phyloP scores from a whole-genome alignment of 2,888 invertebrate genomes.

The Ecdyonurus torrentis region DNA sequence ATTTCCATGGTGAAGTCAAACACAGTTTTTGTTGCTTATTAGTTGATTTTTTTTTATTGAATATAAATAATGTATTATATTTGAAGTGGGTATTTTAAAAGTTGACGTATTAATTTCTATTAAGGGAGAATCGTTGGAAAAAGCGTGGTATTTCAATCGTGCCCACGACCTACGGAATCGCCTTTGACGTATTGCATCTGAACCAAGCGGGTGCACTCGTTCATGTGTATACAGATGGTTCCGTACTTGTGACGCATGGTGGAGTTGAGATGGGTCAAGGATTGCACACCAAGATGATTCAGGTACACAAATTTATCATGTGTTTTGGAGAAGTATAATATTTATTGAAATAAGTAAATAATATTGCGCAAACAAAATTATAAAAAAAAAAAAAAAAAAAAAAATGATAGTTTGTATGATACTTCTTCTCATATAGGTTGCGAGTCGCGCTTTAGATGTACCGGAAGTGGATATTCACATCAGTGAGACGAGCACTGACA shows the following conservation, averaged over 20 bases:
- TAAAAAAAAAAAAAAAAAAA: too few species aligned
- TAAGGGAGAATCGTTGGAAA: constrained; percentile 58
- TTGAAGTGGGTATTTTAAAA: not conserved
- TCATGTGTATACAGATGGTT: constrained; percentile 74
- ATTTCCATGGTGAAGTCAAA: not conserved
- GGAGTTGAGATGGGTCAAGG: constrained; percentile 99
- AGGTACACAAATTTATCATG: too few species aligned
- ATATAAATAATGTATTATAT: not conserved
- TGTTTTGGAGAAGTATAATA: too few species aligned
- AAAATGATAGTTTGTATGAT: too few species aligned
- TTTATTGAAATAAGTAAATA: too few species aligned
- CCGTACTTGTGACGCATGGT: constrained; percentile 74
- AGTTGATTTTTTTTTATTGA: constrained; percentile 6
- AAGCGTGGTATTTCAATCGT: constrained; percentile 71
- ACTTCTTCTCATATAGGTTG: constrained; percentile 32
- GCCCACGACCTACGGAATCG: constrained; percentile 73
- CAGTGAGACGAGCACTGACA: constrained; percentile 71
- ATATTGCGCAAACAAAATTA: too few species aligned
- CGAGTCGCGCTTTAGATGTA: constrained; percentile 53
- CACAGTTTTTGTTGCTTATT: not conserved
- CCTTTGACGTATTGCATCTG: constrained; percentile 55
- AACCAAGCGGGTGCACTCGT: constrained; percentile 82
- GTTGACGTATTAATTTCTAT: constrained; percentile 18
- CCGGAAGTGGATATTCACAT: constrained; percentile 59
- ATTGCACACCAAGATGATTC: constrained; percentile 88